These are phyloP conservation scores for Oncorhynchus gorbuscha DNA, from an alignment of 2,113 vertebrate genomes.

Conservation along the genomic window DNA sequence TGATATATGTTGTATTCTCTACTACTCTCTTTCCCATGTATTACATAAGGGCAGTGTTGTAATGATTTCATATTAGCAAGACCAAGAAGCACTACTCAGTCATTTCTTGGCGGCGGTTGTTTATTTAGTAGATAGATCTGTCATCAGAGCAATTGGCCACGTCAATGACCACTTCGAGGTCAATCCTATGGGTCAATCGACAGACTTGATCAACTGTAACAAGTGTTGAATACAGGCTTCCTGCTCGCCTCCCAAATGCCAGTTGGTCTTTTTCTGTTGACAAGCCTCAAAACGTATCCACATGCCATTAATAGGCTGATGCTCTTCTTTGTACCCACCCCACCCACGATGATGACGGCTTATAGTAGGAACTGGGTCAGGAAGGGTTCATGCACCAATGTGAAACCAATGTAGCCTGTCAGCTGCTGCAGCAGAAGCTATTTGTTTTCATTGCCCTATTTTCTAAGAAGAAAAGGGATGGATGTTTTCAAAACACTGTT, in stretches of 20 bases:
- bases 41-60: too few relatives aligned
- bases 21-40: too few relatives aligned
- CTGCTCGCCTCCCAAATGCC: constrained; percentile 20
- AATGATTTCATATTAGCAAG: too few relatives aligned
- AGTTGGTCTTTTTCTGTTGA: constrained; percentile 20
- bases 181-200: not conserved
- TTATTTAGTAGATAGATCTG: not conserved
- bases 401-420: not conserved
- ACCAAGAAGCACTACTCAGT: too few relatives aligned
- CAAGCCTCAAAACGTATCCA: constrained; percentile 32
- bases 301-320: constrained; percentile 61
- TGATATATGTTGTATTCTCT: too few relatives aligned
- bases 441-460: too few relatives aligned
- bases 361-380: constrained; percentile 65
- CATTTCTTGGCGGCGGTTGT: not conserved
- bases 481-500: too few relatives aligned
- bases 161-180: too few relatives aligned
- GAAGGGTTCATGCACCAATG: constrained; percentile 44
- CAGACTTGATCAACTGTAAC: not conserved
- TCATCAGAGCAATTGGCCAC: not conserved
- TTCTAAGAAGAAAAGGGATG: too few relatives aligned
- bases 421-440: too few relatives aligned
- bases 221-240: constrained; percentile 15
- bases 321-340: constrained; percentile 65
- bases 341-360: constrained; percentile 55